phyloP scores from a whole-genome alignment of 2,797 vertebrate species.

The Nasua narica region DNA sequence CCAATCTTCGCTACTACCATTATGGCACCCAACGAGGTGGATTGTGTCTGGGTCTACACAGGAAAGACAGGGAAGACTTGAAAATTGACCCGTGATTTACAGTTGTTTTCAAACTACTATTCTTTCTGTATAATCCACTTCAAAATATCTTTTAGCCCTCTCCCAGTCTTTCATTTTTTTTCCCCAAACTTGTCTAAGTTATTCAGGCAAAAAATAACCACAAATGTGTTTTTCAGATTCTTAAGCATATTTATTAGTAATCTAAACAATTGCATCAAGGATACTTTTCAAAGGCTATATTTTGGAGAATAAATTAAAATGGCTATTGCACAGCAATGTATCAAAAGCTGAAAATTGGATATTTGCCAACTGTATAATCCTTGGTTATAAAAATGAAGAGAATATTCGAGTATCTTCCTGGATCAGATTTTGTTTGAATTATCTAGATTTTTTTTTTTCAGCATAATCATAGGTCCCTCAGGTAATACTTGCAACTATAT shows the following conservation, averaged over 20 bases:
- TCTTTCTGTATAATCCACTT: background rate
- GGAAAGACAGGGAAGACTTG: background rate
- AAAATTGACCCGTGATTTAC: background rate
- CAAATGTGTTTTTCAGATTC: background rate
- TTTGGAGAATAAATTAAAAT: background rate
- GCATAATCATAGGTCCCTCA: background rate
- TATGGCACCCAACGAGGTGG: too few relatives aligned
- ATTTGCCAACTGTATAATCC: background rate
- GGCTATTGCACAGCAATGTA: background rate
- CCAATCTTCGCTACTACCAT: background rate
- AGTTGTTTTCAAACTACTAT: background rate
- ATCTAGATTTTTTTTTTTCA: background rate
- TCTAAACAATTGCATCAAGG: background rate
- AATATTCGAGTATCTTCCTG: background rate
- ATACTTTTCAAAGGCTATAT: background rate
- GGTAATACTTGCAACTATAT: background rate
- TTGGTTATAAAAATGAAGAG: background rate
- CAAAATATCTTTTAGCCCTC: background rate
- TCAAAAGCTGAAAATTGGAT: background rate
- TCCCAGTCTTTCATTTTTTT: background rate
- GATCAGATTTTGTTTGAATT: background rate
- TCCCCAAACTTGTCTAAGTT: background rate
- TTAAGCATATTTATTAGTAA: background rate
- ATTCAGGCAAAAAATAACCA: background rate
- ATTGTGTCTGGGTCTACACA: background rate